These are phyloP conservation scores for Isichthys henryi DNA, from an alignment of 2,113 vertebrate species.

Conservation along the genomic window DNA sequence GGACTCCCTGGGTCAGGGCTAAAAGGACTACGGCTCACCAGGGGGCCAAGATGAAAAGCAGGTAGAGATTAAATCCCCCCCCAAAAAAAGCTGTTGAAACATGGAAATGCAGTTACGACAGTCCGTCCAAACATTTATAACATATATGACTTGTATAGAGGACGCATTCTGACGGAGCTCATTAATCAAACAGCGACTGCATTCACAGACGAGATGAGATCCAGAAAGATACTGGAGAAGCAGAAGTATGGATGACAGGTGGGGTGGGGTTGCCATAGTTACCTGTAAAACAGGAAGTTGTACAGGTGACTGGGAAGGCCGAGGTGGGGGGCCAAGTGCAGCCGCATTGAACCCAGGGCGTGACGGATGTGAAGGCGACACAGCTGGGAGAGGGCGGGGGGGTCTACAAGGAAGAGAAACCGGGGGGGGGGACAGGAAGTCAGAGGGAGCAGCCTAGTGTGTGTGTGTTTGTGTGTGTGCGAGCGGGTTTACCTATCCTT, in stretches of 20 bases:
- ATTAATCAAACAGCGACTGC: not conserved
- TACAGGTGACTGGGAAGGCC: slow-evolving; percentile 69
- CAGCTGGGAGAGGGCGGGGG: slow-evolving; percentile 68
- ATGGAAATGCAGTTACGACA: not conserved
- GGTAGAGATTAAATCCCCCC: not conserved
- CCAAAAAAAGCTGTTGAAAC: not conserved
- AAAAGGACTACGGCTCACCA: not conserved
- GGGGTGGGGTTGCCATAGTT: slow-evolving; percentile 26
- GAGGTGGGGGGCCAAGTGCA: slow-evolving; percentile 58
- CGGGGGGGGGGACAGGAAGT: slow-evolving; percentile 42
- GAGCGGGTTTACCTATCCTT: too few species aligned
- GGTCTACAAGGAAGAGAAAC: slow-evolving; percentile 71
- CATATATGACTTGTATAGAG: not conserved
- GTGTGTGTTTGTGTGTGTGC: not conserved
- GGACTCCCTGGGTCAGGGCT: not conserved
- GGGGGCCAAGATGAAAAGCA: not conserved
- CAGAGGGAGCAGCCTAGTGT: not conserved
- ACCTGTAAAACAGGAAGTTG: slow-evolving; percentile 75
- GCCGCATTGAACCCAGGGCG: slow-evolving; percentile 64
- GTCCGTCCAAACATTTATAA: not conserved
- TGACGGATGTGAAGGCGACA: slow-evolving; percentile 73
- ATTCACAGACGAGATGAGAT: not conserved
- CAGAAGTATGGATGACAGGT: not conserved
- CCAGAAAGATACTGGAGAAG: not conserved
- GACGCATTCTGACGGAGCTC: not conserved